Percentiles rank a stretch among this genome's conserved stretches.
Evolutionary conservation across 2,888 invertebrate species (phyloP).

Genomic region (Lepetodrilus schrolli): DNA sequence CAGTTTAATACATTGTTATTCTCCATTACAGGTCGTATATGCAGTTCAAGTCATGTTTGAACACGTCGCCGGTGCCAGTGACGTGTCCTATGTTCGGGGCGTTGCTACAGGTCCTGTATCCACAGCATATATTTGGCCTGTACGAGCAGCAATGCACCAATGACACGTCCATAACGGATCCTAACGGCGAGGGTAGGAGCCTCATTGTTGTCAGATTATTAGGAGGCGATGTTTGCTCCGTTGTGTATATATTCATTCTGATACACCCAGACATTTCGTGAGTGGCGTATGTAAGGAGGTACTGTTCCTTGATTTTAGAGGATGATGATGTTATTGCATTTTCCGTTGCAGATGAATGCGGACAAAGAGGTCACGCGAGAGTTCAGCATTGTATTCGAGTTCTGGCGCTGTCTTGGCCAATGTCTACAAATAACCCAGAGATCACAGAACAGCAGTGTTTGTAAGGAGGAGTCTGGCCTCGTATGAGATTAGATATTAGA

Average conservation of each 20-base stretch:
- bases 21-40: slow-evolving; percentile 39
- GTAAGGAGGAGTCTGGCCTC: no score
- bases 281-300: no score
- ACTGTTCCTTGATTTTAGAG: no score
- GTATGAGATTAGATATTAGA: no score
- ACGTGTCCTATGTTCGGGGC: slow-evolving; percentile 47
- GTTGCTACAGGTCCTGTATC: slow-evolving; percentile 46
- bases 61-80: slow-evolving; percentile 37
- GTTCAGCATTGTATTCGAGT: slow-evolving; percentile 46
- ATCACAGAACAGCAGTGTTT: slow-evolving; percentile 41
- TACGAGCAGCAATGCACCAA: slow-evolving; percentile 43
- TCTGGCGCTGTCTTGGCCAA: slow-evolving; percentile 44
- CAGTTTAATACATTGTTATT: no score
- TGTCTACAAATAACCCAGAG: slow-evolving; percentile 16
- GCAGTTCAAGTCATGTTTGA: slow-evolving; percentile 42
- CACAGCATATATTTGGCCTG: slow-evolving; percentile 47
- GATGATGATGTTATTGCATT: no score
- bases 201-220: no score
- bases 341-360: slow-evolving; percentile 37
- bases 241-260: no score
- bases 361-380: slow-evolving; percentile 37
- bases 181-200: no score
- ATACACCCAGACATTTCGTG: no score
- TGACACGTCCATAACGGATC: neutral
- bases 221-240: no score